These are phyloP conservation scores for Adineta ricciae DNA, from an alignment of 2,888 invertebrate species.

Conservation along the genomic window DNA sequence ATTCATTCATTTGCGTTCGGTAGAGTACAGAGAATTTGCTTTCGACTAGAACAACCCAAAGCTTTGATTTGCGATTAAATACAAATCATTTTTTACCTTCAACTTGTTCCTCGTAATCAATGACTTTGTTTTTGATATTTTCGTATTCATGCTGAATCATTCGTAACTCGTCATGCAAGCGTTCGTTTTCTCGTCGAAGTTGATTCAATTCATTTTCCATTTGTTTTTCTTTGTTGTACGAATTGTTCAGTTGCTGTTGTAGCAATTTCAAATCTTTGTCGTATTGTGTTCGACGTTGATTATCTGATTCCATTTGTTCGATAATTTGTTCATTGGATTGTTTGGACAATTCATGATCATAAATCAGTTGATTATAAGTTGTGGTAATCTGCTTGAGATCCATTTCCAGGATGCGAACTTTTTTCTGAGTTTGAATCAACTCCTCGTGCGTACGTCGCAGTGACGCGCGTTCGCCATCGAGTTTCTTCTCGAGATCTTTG, in stretches of 20 bases:
- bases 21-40: conserved; percentile 14
- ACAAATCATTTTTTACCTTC: background rate
- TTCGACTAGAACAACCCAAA: background rate
- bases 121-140: background rate
- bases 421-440: background rate
- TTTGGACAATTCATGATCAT: conserved; percentile 13
- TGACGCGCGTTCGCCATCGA: background rate
- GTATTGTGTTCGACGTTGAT: conserved; percentile 2
- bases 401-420: background rate
- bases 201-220: background rate
- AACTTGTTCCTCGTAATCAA: conserved; percentile 21
- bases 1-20: conserved; percentile 21
- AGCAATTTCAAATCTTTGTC: background rate
- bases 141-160: background rate
- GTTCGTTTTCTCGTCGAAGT: conserved; percentile 7
- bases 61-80: too few species aligned
- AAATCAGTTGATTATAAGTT: background rate
- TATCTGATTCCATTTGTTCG: conserved; percentile 1
- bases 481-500: background rate
- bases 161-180: background rate
- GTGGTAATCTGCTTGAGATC: background rate
- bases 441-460: background rate
- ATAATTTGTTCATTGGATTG: background rate
- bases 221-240: conserved; percentile 1
- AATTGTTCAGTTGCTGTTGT: background rate